Base-by-base conservation (phyloP, 2,113 vertebrate species). In the Abramis brama region DNA sequence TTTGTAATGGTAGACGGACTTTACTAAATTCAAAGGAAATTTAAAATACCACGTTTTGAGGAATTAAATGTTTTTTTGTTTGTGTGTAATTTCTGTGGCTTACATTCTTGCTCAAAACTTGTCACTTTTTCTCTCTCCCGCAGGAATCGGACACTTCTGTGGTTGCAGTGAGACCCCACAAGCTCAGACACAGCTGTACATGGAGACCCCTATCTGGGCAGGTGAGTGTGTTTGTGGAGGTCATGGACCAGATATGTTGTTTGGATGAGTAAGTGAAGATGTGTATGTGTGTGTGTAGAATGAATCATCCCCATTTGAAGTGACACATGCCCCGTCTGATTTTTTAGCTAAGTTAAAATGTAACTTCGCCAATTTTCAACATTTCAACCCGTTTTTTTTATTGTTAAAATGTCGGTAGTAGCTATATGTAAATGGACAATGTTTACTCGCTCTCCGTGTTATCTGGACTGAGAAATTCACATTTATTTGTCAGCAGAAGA, bases 151-250 rank as follows among this genome's bases (percentile, higher is more conserved):
- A 87, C 68, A 74, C 59, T 52, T 75, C 79, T 87, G 86, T 87
- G 85, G 76, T 83, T 83, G 82, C 87, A 86, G 89, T 87, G 85
- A 89, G 85, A 60, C 84, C 64, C 83, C 70, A 59, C 23, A 79
- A 62, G 82, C 81, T 83, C 79, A 83, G 79, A 71, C 85, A 87
- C 75, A 87, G 85, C 85, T 85, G 75, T 90, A 87, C 89, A 90
- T 90, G 89, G 89, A 90, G 89, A 90, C 87, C 87, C 87, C 85
- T 36, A 88, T 85, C 86, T 90, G 89, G 89, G 85, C 89, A 90
- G 89, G 87, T 88, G 9, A 87, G 86, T 86, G 60, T 77, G 33
- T 83, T 52, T 83, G 76, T 62, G 79, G 12, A n/a, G 52, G 50
- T 66, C 17, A 2, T 57, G 86, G 59, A 71, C 70, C 62, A 60